These are phyloP conservation scores for Epiblema foenella DNA, from an alignment of 2,888 invertebrate species.

Conservation along the genomic window DNA sequence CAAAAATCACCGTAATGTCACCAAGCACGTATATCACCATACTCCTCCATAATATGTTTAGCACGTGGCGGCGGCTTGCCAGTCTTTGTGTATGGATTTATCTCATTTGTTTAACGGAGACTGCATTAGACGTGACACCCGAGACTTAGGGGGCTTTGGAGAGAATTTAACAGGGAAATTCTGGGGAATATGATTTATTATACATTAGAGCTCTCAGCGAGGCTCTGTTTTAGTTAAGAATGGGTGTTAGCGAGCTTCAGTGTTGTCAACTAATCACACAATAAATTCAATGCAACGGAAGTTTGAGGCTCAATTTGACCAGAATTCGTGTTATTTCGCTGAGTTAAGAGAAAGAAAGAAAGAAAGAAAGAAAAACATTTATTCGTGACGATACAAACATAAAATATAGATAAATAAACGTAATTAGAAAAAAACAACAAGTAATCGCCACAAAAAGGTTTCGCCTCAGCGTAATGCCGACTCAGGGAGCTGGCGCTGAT, in stretches of 20 bases:
- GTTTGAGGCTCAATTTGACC: background rate
- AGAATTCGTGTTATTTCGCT: too few species aligned
- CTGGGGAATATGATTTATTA: constrained; percentile 16
- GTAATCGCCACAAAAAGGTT: too few species aligned
- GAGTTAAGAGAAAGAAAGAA: too few species aligned
- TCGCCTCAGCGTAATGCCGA: too few species aligned
- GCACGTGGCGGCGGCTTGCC: background rate
- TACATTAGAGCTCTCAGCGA: constrained; percentile 2
- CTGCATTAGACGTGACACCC: constrained; percentile 22
- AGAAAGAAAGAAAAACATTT: too few species aligned
- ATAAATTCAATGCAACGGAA: background rate
- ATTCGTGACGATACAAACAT: too few species aligned
- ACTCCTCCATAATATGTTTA: constrained; percentile 7
- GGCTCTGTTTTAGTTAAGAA: background rate
- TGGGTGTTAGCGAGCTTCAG: background rate
- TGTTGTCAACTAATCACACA: background rate
- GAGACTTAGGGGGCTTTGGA: background rate
- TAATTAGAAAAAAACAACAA: too few species aligned
- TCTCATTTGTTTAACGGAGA: constrained; percentile 11
- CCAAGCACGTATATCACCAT: background rate
- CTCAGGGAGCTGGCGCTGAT: too few species aligned
- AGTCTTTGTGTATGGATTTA: constrained; percentile 19
- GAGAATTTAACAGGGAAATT: constrained; percentile 2
- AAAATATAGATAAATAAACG: too few species aligned
- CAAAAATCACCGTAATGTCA: constrained; percentile 1